Conservation (phyloP, 1,140 invertebrate genomes). For the Meteorus sp. region DNA sequence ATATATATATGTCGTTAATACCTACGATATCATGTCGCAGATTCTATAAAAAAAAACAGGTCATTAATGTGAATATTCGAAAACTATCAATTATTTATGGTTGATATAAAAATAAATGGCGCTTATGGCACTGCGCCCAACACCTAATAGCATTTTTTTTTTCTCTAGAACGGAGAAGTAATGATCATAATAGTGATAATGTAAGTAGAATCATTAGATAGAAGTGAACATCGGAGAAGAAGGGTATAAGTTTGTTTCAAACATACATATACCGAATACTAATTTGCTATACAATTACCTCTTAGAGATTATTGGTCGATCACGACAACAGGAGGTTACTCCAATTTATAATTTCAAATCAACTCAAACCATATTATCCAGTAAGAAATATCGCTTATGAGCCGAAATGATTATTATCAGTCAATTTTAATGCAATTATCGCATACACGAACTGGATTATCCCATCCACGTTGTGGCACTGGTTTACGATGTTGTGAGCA, state of each 20-base stretch:
- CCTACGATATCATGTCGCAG: too few species aligned
- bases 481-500: constrained; percentile 67
- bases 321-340: too few species aligned
- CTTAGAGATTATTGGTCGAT: too few species aligned
- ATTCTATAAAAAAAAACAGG: too few species aligned
- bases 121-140: constrained; percentile 27
- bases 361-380: background rate
- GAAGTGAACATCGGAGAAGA: too few species aligned
- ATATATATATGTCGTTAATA: too few species aligned
- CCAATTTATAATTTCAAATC: background rate
- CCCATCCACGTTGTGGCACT: constrained; percentile 72
- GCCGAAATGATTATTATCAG: constrained; percentile 24
- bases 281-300: too few species aligned
- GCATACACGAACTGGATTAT: constrained; percentile 71
- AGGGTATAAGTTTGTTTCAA: too few species aligned
- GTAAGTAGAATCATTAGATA: background rate
- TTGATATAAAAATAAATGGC: constrained; percentile 23
- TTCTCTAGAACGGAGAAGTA: background rate
- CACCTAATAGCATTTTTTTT: background rate
- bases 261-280: too few species aligned
- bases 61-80: constrained; percentile 3
- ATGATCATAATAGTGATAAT: background rate
- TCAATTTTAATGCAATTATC: constrained; percentile 62
- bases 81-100: background rate
- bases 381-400: background rate